These are phyloP conservation scores for Gorsachius magnificus DNA, from an alignment of 2,797 vertebrate species.

Conservation along the genomic window DNA sequence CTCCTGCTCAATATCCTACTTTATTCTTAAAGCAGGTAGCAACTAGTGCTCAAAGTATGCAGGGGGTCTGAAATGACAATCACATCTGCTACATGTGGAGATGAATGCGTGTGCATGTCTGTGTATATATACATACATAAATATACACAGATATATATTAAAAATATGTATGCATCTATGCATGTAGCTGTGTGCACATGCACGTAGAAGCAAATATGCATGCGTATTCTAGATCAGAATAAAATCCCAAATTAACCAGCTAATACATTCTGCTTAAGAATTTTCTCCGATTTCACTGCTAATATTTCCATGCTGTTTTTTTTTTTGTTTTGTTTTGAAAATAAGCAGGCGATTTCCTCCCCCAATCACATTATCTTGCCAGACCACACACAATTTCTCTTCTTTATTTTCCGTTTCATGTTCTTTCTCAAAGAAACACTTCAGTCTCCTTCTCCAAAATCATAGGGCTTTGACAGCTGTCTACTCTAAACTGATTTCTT, in stretches of 20 bases:
- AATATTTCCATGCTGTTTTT: fast-evolving
- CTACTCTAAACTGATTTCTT: neutral
- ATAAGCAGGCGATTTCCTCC: neutral
- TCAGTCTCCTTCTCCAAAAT: neutral
- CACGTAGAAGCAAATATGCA: neutral
- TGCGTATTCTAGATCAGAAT: neutral
- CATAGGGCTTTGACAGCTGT: neutral
- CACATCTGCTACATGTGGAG: neutral
- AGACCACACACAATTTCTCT: neutral
- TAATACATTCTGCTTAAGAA: neutral
- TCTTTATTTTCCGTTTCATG: neutral
- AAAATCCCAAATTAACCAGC: neutral
- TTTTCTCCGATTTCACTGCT: neutral
- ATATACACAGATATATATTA: fast-evolving
- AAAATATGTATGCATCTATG: neutral
- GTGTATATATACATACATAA: neutral
- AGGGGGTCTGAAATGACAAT: neutral
- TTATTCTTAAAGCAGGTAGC: neutral
- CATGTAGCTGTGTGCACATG: neutral
- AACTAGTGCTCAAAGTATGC: neutral
- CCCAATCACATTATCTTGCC: neutral
- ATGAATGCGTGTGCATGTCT: neutral
- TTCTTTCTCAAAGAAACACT: neutral
- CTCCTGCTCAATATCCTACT: neutral
- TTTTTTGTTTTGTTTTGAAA: fast-evolving